Evolutionary conservation across 2,113 vertebrate genomes (phyloP), one percentile per base, ranked within the genome.

Genomic region (Xenopus borealis): DNA sequence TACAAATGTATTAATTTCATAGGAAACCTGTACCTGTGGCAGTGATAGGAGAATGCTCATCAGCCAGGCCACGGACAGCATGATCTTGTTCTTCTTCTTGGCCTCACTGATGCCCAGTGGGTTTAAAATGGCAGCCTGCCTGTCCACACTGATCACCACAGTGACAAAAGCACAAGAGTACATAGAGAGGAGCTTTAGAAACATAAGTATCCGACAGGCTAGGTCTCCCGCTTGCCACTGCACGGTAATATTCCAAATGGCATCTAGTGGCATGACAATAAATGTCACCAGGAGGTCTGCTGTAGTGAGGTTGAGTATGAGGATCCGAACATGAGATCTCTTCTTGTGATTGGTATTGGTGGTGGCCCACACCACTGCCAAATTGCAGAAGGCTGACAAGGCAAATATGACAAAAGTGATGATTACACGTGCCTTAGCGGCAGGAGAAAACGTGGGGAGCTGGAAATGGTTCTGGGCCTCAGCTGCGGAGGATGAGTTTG

Each of bases 241-340:
- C 78, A 95, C 88, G 0, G 93, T 95, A 81, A 95, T 88, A 82
- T 95, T 95, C 94, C 94, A 95, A 78, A 80, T 75, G 0, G 93
- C 94, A 0, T 95, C 94, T 80, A 95, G 85, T 0, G 94, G 94
- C 94, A 95, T 95, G 75, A 94, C 94, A 4, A 90, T 83, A 81
- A 93, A 90, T 0, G 91, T 92, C 62, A 95, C 86, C 80, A 95
- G 86, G 68, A 95, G 89, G 84, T 95, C 94, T 0, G 94, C 94
- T 0, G 82, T 86, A 0, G 92, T 94, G 79, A 95, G 86, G 86
- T 95, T 93, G 78, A 89, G 88, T 23, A 95, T 93, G 62, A 95
- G 86, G 78, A 92, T 88, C 58, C 86, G 81, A 27, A 94, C 89
- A 50, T 94, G 93, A 0, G 93, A 94, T 40, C 88, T 88, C 77